phyloP scores from a whole-genome alignment of 2,888 invertebrate genomes.

The Phlogophora meticulosa region DNA sequence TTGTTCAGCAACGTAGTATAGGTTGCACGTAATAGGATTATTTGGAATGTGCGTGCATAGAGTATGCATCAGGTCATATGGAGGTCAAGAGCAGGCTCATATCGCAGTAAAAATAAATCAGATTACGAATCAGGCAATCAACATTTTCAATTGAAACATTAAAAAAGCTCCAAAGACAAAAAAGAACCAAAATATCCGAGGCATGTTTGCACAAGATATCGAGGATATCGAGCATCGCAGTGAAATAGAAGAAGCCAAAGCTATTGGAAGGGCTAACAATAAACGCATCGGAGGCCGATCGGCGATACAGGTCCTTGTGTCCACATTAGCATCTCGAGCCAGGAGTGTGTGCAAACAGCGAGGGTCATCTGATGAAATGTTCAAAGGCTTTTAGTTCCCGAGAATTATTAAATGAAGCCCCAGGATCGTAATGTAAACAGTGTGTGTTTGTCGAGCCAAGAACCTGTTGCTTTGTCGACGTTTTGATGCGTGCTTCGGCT shows the following conservation, averaged over 20 bases:
- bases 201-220: slow-evolving; percentile 83
- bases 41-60: neutral
- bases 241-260: slow-evolving; percentile 87
- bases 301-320: slow-evolving; percentile 91
- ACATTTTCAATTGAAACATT: slow-evolving; percentile 21
- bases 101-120: neutral
- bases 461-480: slow-evolving; percentile 90
- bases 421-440: slow-evolving; percentile 91
- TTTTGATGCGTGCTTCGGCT: slow-evolving; percentile 88
- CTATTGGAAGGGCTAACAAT: slow-evolving; percentile 86
- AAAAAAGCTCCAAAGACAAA: slow-evolving; percentile 55
- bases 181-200: slow-evolving; percentile 61
- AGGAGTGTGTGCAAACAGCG: slow-evolving; percentile 90
- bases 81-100: too few relatives aligned
- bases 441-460: slow-evolving; percentile 86
- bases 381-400: slow-evolving; percentile 92
- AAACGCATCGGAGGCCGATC: slow-evolving; percentile 88
- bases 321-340: slow-evolving; percentile 90
- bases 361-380: slow-evolving; percentile 91
- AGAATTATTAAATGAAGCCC: slow-evolving; percentile 91
- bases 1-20: slow-evolving; percentile 5
- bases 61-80: neutral
- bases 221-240: slow-evolving; percentile 80
- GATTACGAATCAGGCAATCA: slow-evolving; percentile 26
- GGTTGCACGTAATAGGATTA: slow-evolving; percentile 6